Evolutionary conservation across 2,113 vertebrate species (phyloP).

Genomic region (Oceanites oceanicus): DNA sequence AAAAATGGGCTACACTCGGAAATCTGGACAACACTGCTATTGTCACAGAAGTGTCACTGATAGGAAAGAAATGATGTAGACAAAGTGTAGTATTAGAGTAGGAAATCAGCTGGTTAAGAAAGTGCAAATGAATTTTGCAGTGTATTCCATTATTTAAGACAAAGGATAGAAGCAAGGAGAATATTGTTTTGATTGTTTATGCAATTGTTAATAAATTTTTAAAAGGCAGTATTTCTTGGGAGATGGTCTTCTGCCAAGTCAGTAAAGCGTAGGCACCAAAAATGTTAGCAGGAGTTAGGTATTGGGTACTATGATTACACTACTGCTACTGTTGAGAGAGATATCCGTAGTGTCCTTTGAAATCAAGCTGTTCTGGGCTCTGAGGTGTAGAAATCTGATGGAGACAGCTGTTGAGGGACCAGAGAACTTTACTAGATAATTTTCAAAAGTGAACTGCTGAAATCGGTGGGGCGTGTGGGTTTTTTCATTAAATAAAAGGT

Average conservation of each 20-base stretch:
- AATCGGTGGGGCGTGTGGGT: background rate
- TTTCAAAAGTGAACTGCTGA: constrained; percentile 46
- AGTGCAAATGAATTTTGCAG: background rate
- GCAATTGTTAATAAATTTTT: background rate
- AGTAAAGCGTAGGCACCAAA: background rate
- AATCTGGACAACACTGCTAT: background rate
- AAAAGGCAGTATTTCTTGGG: background rate
- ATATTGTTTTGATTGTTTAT: background rate
- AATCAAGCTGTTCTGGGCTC: constrained; percentile 16
- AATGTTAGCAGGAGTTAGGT: background rate
- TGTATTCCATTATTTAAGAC: background rate
- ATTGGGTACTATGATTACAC: background rate
- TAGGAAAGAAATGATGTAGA: background rate
- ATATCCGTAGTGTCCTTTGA: background rate
- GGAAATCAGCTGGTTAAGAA: background rate
- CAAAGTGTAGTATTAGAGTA: background rate
- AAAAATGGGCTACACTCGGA: background rate
- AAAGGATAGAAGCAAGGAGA: background rate
- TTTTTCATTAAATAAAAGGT: background rate
- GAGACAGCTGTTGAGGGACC: constrained; percentile 7
- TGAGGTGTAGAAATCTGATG: constrained; percentile 36
- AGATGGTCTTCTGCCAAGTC: background rate
- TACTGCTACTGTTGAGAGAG: constrained; percentile 1
- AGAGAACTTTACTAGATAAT: constrained; percentile 12
- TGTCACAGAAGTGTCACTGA: background rate